Conservation (phyloP, 2,113 vertebrate genomes). For the Dasyurus viverrinus region DNA sequence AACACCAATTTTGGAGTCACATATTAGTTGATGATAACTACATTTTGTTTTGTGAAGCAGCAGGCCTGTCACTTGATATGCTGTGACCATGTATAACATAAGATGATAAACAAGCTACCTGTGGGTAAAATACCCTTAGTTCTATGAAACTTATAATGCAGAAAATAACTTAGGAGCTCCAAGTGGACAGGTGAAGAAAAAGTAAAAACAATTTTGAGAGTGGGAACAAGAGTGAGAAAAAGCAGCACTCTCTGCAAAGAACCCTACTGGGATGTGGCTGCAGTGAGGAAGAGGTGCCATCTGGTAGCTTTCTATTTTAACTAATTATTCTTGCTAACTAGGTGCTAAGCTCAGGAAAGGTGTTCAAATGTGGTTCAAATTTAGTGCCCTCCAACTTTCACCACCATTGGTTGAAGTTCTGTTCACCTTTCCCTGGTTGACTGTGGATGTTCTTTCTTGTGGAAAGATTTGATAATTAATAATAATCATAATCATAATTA, state of each 20-base stretch:
- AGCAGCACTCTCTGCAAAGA: neutral
- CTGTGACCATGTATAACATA: neutral
- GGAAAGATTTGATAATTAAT: neutral
- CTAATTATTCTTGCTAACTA: neutral
- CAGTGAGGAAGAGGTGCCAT: neutral
- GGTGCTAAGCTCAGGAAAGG: neutral
- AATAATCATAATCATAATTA: neutral
- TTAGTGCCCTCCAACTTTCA: neutral
- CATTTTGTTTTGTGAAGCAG: neutral
- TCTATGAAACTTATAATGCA: neutral
- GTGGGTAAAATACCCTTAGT: constrained; percentile 1
- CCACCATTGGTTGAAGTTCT: neutral
- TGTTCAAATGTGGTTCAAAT: neutral
- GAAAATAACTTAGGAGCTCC: constrained; percentile 26
- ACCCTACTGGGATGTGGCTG: neutral
- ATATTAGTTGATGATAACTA: neutral
- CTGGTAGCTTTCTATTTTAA: neutral
- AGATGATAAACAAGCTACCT: neutral
- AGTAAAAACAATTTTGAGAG: neutral
- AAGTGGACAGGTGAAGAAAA: constrained; percentile 1
- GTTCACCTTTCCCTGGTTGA: neutral
- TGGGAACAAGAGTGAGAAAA: neutral
- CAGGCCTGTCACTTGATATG: neutral
- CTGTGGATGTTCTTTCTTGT: neutral
- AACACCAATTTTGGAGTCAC: neutral